phyloP scores from a whole-genome alignment of 2,113 vertebrate species.

The Hemichromis elongatus region DNA sequence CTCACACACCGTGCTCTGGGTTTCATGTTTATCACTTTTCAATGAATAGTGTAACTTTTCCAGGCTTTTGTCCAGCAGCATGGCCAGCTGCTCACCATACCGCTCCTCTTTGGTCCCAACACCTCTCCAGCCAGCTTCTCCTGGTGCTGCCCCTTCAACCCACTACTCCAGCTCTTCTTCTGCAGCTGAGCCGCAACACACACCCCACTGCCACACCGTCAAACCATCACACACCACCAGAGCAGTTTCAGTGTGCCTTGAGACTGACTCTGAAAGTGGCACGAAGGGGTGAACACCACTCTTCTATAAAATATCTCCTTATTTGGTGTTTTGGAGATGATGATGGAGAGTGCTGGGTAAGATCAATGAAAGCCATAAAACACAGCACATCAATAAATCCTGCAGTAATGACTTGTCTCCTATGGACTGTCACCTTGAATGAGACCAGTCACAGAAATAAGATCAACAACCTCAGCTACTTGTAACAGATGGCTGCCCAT shows the following conservation, averaged over 20 bases:
- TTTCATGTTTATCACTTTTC: not conserved
- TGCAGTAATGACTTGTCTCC: not conserved
- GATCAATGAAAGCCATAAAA: not conserved
- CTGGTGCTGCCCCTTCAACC: not conserved
- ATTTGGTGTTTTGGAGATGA: accelerated
- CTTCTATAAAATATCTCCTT: accelerated
- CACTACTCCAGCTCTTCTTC: not conserved
- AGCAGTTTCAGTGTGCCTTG: no score
- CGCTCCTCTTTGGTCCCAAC: not conserved
- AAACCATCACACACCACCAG: accelerated
- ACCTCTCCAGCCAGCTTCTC: not conserved
- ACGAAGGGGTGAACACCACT: not conserved
- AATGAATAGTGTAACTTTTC: not conserved
- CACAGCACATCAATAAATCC: not conserved
- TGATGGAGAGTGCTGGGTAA: not conserved
- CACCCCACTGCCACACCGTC: accelerated
- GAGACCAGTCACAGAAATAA: not conserved
- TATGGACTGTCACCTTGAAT: accelerated
- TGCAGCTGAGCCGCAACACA: not conserved
- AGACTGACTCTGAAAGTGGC: not conserved
- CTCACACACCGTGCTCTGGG: not conserved
- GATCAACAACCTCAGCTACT: not conserved
- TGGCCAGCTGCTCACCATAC: accelerated
- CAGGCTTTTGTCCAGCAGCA: accelerated
- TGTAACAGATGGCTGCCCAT: accelerated